Base-by-base conservation (phyloP, 2,797 vertebrate genomes). In the Sebastes baramenuke region DNA sequence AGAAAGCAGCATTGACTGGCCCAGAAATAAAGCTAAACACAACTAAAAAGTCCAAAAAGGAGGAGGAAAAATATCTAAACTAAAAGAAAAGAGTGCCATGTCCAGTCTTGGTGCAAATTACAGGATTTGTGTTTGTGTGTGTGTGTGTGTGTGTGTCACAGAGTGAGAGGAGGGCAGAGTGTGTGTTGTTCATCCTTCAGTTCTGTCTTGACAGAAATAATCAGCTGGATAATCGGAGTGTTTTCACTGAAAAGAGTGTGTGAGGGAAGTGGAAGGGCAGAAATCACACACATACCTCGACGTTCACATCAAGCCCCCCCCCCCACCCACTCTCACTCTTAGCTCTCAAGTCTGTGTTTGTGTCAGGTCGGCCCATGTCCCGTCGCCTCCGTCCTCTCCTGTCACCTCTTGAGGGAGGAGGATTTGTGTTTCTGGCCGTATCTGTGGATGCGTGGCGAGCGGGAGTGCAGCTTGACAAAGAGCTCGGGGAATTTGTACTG, bases 401-500 rank as follows among this genome's bases (percentile, higher is more conserved):
- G 98, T 99, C 98, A 99, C 98, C 98, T 99, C 94, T 98, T 99
- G 86, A 98, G 97, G 80, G 96, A 96, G 75, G 96, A 95, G 72
- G 95, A 93, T 87, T 97, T 97, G 90, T 97, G 95, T 97, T 98
- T 99, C 94, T 99, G 97, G 91, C 95, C 96, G 90, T 98, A 99
- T 93, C 94, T 96, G 84, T 96, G 96, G 88, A 97, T 97, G 88
- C 98, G 97, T 10, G 97, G 96, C 59, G 99, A 99, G 77, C 96
- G 96, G 78, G 98, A 99, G 95, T 99, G 97, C 93, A 99, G 96
- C 97, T 98, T 99, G 91, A 97, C 95, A 87, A 99, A 99, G 87
- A 99, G 97, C 96, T 99, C 98, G 10, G 96, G 97, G 89, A 99
- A 99, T 89, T 97, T 99, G 95, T 99, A 98, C 90, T 98, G 97